Conservation (phyloP, 2,888 invertebrate species). For the Ferdinandea cuprea region DNA sequence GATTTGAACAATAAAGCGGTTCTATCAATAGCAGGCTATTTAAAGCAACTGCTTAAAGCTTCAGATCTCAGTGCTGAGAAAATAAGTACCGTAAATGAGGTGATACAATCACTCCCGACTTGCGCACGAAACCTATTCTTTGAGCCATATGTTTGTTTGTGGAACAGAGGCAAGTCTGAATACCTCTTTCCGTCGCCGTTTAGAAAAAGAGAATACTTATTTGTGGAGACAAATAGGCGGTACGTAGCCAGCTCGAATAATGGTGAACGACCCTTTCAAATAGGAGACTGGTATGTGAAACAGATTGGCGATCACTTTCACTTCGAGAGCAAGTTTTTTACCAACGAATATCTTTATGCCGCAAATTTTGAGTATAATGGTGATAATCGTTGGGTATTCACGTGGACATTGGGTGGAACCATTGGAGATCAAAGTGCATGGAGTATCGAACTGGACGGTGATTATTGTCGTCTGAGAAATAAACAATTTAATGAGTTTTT, state of each 20-base stretch:
- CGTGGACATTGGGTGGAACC: background rate
- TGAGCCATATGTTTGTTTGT: slow-evolving; percentile 1
- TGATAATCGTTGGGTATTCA: background rate
- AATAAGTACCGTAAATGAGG: background rate
- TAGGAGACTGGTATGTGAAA: slow-evolving; percentile 11
- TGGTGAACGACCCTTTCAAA: background rate
- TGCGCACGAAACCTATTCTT: slow-evolving; percentile 21
- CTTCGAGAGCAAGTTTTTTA: background rate
- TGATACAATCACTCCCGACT: slow-evolving; percentile 5
- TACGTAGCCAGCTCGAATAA: slow-evolving; percentile 6
- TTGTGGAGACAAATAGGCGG: background rate
- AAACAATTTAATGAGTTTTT: background rate
- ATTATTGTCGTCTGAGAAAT: slow-evolving; percentile 17
- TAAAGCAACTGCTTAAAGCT: background rate
- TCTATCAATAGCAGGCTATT: background rate
- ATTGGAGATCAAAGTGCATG: background rate
- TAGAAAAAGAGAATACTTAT: too few relatives aligned
- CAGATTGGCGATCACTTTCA: background rate
- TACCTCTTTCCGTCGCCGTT: slow-evolving; percentile 1
- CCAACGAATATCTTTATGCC: slow-evolving; percentile 11
- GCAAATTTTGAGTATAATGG: too few relatives aligned
- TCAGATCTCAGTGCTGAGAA: background rate
- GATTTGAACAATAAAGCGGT: slow-evolving; percentile 26
- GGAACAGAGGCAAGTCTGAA: slow-evolving; percentile 13
- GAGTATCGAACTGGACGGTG: slow-evolving; percentile 2